Evolutionary conservation across 2,797 vertebrate species (phyloP).

Genomic region (Lates japonicus): DNA sequence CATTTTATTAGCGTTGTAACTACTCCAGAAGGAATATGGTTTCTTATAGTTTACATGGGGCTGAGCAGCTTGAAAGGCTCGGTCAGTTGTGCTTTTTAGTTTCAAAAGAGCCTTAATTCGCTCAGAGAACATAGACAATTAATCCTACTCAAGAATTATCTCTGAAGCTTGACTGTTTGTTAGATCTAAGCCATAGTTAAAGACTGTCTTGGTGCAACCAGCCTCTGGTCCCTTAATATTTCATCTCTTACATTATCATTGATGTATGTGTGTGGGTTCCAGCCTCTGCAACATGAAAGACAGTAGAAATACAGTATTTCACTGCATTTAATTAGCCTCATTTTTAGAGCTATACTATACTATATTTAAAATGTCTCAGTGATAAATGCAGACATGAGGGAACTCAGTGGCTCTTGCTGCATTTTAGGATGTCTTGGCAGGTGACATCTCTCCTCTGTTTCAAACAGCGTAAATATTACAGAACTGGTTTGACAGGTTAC

Average conservation of each 20-base stretch:
- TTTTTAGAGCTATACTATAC: background rate
- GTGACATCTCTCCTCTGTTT: slow-evolving; percentile 41
- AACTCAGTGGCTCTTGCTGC: slow-evolving; percentile 7
- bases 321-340: slow-evolving; percentile 3
- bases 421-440: slow-evolving; percentile 20
- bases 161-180: slow-evolving; percentile 14
- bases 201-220: background rate
- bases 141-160: slow-evolving; percentile 14
- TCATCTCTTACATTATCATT: slow-evolving; percentile 3
- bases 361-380: slow-evolving; percentile 22
- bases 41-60: slow-evolving; percentile 11
- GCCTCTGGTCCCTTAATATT: slow-evolving; percentile 13
- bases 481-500: slow-evolving; percentile 25
- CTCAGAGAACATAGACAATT: slow-evolving; percentile 18
- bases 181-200: slow-evolving; percentile 16
- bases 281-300: slow-evolving; percentile 13
- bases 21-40: slow-evolving; percentile 7
- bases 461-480: slow-evolving; percentile 17
- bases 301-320: slow-evolving; percentile 1
- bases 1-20: background rate
- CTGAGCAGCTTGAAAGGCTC: slow-evolving; percentile 5
- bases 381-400: slow-evolving; percentile 17
- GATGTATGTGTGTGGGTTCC: slow-evolving; percentile 10
- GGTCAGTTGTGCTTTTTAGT: slow-evolving; percentile 7
- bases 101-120: slow-evolving; percentile 19